These are phyloP conservation scores for Zaprionus davidi DNA, from an alignment of 1,140 invertebrate species.

Conservation along the genomic window DNA sequence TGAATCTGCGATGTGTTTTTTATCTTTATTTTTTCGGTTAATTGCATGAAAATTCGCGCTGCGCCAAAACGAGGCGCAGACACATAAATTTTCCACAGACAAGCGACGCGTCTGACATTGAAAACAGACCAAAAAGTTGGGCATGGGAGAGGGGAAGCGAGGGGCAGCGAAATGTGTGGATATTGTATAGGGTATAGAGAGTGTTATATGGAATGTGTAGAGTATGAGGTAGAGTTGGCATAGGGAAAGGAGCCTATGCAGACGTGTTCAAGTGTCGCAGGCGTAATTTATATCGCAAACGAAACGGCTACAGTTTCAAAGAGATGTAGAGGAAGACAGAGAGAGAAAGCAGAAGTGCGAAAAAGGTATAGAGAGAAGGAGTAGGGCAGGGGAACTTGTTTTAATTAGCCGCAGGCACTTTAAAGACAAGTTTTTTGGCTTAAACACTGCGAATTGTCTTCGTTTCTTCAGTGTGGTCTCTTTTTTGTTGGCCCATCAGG, in stretches of 20 bases:
- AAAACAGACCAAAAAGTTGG: conserved; percentile 58
- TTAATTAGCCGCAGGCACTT: conserved; percentile 42
- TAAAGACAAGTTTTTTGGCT: conserved; percentile 31
- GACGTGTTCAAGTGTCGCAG: conserved; percentile 46
- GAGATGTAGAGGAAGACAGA: neutral
- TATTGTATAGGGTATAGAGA: neutral
- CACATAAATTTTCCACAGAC: conserved; percentile 76
- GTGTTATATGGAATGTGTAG: neutral
- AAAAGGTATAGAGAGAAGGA: neutral
- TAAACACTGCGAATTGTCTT: conserved; percentile 30
- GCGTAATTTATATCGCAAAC: conserved; percentile 18
- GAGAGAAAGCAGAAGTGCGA: neutral
- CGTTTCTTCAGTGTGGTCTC: conserved; percentile 40
- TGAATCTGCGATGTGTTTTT: neutral
- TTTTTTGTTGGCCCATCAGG: conserved; percentile 52
- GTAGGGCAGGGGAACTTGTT: neutral
- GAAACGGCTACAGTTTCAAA: neutral
- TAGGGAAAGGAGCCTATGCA: conserved; percentile 6
- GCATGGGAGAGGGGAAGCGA: too few species aligned
- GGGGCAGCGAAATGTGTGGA: neutral
- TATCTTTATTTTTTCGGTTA: conserved; percentile 11
- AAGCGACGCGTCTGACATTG: conserved; percentile 73
- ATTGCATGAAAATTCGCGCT: conserved; percentile 27
- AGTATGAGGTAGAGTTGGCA: neutral
- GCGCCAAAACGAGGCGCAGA: conserved; percentile 66